Percentiles rank a stretch among this genome's conserved stretches.
Evolutionary conservation across 2,113 vertebrate genomes (phyloP).

Genomic region (Circaetus cinerascens): DNA sequence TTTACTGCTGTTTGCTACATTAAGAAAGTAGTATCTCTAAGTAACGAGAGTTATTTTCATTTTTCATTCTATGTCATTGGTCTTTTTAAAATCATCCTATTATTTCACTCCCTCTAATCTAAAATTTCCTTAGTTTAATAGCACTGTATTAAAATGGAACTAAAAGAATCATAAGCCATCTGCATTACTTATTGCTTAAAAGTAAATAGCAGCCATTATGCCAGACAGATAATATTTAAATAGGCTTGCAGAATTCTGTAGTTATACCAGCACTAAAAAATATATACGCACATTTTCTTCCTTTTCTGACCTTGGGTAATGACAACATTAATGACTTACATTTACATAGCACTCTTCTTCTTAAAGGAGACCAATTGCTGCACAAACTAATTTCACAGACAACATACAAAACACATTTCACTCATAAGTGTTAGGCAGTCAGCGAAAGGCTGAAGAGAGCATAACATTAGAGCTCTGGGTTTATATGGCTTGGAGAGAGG

Average conservation of each 20-base stretch:
- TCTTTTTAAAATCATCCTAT: not conserved
- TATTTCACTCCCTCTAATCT: not conserved
- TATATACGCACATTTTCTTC: not conserved
- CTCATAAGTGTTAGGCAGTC: not conserved
- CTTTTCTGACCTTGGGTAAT: not conserved
- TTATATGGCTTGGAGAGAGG: not conserved
- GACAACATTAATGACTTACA: not conserved
- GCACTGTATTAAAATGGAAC: not conserved
- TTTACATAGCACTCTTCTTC: not conserved
- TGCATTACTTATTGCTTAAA: not conserved
- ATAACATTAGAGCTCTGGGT: not conserved
- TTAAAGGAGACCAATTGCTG: not conserved
- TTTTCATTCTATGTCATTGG: not conserved
- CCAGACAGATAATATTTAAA: not conserved
- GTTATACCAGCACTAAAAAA: not conserved
- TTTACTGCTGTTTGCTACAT: not conserved
- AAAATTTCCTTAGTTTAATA: not conserved
- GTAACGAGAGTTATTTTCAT: not conserved
- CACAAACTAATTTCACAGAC: not conserved
- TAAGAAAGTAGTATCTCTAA: not conserved
- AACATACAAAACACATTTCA: not conserved
- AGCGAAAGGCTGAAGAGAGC: not conserved
- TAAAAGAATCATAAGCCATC: not conserved
- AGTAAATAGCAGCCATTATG: not conserved
- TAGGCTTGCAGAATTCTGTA: not conserved